phyloP scores from a whole-genome alignment of 2,888 invertebrate genomes.

The Apoderus coryli region DNA sequence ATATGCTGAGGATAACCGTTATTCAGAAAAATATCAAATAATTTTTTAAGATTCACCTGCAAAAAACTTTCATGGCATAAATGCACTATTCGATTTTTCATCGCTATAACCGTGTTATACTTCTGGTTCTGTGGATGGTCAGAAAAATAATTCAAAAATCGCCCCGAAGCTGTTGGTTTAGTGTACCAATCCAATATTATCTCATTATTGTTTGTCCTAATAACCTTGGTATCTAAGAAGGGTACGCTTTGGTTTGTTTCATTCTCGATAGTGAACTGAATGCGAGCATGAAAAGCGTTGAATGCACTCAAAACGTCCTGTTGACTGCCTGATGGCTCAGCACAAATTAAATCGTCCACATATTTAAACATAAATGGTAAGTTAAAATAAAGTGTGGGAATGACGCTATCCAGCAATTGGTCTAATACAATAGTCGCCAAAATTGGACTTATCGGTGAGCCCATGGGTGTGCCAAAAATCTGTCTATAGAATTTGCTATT shows the following conservation, averaged over 20 bases:
- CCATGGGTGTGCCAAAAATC: too few species aligned
- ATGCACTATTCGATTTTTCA: slow-evolving; percentile 3
- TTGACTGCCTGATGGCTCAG: neutral
- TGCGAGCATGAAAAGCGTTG: too few species aligned
- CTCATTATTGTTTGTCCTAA: slow-evolving; percentile 1
- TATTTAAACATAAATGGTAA: slow-evolving; percentile 7
- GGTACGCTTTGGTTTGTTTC: neutral
- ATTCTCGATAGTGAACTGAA: too few species aligned
- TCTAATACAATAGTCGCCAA: slow-evolving; percentile 3
- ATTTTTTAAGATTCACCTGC: too few species aligned
- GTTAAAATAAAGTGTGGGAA: neutral
- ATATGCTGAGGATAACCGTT: too few species aligned
- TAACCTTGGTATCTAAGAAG: neutral
- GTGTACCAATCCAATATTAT: too few species aligned
- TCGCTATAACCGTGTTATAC: neutral
- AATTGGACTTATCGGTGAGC: slow-evolving; percentile 1
- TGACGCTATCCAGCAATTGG: neutral
- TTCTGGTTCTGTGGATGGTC: slow-evolving; percentile 1
- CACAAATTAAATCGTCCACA: slow-evolving; percentile 1
- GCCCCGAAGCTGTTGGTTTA: too few species aligned
- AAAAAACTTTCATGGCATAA: slow-evolving; percentile 2
- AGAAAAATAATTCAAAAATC: slow-evolving; percentile 3
- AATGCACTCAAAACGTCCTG: too few species aligned
- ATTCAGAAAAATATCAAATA: too few species aligned
- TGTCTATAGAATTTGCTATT: too few species aligned